Evolutionary conservation across 2,888 invertebrate genomes (phyloP), one percentile per base, ranked within the genome.

Genomic region (Deilephila elpenor): DNA sequence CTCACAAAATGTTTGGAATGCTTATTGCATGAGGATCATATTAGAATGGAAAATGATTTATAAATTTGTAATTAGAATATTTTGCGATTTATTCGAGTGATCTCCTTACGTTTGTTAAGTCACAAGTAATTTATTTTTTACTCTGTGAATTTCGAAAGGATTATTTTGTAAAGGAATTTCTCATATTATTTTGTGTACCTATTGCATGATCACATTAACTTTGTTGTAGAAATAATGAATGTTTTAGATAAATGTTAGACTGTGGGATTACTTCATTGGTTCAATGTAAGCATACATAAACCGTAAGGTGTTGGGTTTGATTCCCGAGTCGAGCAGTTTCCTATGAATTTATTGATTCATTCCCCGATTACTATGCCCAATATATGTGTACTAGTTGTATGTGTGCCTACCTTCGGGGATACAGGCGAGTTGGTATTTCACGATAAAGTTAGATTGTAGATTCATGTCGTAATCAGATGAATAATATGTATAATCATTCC

Each of bases 91-190:
- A 44, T 34, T 64, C 11, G 25, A 51, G 25, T 51, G 67, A 67
- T 67, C 44, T 67, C 67, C 44, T 51, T 67, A 25, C 25, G 44
- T 67, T 64, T 32, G n/a, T 64, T 34, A 34, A 34, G 62, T 64
- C 19, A 37, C 61, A 61, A 64, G 25, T 11, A 25, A 51, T 67
- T 51, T 51, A 67, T 51, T 17, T 51, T 25, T 11, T 51, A 51
- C 14, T 51, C 20, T 17, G 14, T 25, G 44, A 67, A 25, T 44
- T 11, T 17, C 14, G 17, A 67, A 20, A 20, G 4, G 7, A 11
- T 51, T 25, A 64, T 64, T 64, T 64, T 64, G 62, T 34, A 64
- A 14, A 64, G 0, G 7, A 17, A 44, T 25, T 67, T 67, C 20
- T 37, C 17, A 17, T 17, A 67, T 44, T 14, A 25, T 14, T 67